Evolutionary conservation across 2,797 vertebrate species (phyloP).

Genomic region (Paratrypauchen microcephalus): DNA sequence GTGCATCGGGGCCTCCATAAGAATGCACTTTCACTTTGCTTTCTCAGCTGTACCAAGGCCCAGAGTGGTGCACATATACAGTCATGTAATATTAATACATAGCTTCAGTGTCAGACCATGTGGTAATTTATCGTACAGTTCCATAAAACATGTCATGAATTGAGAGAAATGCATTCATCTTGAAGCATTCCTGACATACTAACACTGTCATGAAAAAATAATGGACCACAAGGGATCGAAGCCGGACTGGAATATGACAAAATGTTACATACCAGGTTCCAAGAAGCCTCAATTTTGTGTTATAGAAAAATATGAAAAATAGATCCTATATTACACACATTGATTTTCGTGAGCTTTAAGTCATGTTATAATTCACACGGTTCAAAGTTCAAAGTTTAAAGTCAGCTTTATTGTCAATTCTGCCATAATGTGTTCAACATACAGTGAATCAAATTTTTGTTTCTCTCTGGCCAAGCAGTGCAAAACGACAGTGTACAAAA

Average conservation of each 20-base stretch:
- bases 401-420: too few species aligned
- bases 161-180: conserved; percentile 3
- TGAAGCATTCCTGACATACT: not conserved
- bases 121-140: conserved; percentile 2
- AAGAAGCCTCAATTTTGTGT: not conserved
- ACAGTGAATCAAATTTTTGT: too few species aligned
- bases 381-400: too few species aligned
- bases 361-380: too few species aligned
- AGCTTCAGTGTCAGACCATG: conserved; percentile 5
- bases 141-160: not conserved
- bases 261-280: not conserved
- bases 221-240: conserved; percentile 1
- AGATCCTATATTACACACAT: too few species aligned
- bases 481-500: too few species aligned
- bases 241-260: not conserved
- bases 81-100: conserved; percentile 25
- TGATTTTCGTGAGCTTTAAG: too few species aligned
- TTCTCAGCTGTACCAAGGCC: conserved; percentile 35
- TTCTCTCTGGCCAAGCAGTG: too few species aligned
- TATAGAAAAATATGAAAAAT: too few species aligned
- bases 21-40: conserved; percentile 50
- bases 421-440: too few species aligned
- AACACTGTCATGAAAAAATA: conserved; percentile 10
- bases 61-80: conserved; percentile 21
- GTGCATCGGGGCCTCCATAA: conserved; percentile 55